A percentile compares a stretch with the other conserved stretches of the same genome.
phyloP scores from a whole-genome alignment of 2,113 vertebrate genomes.

The Paralichthys olivaceus region DNA sequence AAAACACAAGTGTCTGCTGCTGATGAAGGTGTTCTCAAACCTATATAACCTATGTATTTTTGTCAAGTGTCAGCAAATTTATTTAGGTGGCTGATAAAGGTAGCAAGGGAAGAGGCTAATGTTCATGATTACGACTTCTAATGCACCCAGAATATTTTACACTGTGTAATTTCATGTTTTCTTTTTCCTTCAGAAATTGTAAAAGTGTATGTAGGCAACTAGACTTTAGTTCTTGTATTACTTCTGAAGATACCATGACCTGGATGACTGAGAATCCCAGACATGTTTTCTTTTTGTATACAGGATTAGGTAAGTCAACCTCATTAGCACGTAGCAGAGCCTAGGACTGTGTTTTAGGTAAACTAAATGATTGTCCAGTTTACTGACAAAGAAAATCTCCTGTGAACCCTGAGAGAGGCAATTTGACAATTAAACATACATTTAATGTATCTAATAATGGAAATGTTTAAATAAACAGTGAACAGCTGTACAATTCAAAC shows the following conservation, averaged over 20 bases:
- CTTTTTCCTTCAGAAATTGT: not conserved
- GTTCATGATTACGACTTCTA: not conserved
- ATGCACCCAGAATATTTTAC: not conserved
- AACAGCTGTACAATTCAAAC: constrained; percentile 9
- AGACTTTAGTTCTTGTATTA: no score
- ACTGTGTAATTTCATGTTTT: not conserved
- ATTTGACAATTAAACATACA: not conserved
- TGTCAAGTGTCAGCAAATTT: not conserved
- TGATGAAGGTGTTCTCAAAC: constrained; percentile 3
- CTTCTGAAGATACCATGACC: no score
- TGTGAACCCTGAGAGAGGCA: no score
- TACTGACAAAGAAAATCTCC: no score
- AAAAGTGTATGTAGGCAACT: no score
- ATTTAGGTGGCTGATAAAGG: not conserved
- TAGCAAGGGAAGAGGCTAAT: not conserved
- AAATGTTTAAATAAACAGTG: not conserved
- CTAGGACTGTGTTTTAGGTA: no score
- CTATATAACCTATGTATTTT: not conserved
- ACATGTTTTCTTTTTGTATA: not conserved
- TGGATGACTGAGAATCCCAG: no score
- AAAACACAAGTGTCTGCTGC: not conserved
- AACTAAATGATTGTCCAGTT: no score
- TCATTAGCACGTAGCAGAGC: not conserved
- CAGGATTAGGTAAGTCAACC: not conserved
- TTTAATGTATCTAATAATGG: not conserved